Evolutionary conservation across 2,888 invertebrate species (phyloP), one percentile per base, ranked within the genome.

Genomic region (Drosophila emarginata): DNA sequence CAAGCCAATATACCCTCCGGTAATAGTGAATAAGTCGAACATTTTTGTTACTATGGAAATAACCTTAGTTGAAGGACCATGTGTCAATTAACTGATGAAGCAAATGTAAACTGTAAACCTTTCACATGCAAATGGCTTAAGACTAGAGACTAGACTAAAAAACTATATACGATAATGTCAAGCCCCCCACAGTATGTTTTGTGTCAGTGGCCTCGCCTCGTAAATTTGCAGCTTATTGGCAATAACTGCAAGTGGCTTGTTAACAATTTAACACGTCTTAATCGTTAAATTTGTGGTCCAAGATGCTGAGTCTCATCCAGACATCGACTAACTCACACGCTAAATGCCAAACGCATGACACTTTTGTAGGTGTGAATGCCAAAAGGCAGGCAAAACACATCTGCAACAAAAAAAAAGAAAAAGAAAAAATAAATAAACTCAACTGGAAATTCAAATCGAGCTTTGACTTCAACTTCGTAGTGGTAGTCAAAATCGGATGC

Each of bases 241-340:
- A 85, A 88, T 89, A 90, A 90, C 86, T 83, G 88, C 88, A 89
- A 90, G 90, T 90, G 89, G 91, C 91, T 91, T 91, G 91, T 91
- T 91, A 91, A 91, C 91, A 91, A 91, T 91, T 91, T 91, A 91
- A 91, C 91, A 91, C 91, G 83, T 91, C 91, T 91, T 91, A 91
- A 91, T 91, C 91, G 91, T 90, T 89, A 91, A 91, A 91, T 89
- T 91, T 90, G 91, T 91, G 79, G 75, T 37, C 51, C 4, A 14
- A 45, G 26, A 67, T 15, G 51, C 37, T 6, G 7, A 57, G 32
- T 18, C 23, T 36, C 37, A 52, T 26, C 39, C n/a, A 52, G 51
- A 53, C 53, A 59, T 39, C 32, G 50, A 28, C 58, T 37, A 69
- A 57, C 58, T 58, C 56, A 66, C 72, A 70, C 69, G 78, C 61